Percentiles rank a stretch among this genome's conserved stretches.
These are phyloP conservation scores for Amblyopsis rosae DNA, from an alignment of 2,113 vertebrate genomes.

Conservation along the genomic window DNA sequence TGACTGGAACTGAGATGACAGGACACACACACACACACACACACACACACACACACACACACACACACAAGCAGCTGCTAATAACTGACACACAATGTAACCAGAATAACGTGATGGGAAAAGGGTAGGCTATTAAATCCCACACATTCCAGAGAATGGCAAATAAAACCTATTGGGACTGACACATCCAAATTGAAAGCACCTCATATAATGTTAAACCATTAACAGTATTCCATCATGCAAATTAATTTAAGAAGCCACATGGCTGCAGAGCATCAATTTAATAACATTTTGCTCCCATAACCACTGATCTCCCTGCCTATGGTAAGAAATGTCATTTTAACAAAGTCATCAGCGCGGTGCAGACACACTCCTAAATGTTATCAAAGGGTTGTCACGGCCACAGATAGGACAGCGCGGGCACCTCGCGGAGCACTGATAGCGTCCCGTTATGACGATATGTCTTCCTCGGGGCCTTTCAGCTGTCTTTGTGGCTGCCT, in stretches of 20 bases:
- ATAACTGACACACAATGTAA: constrained; percentile 19
- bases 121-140: constrained; percentile 33
- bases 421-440: constrained; percentile 30
- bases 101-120: constrained; percentile 18
- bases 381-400: constrained; percentile 58
- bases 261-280: constrained; percentile 49
- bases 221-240: constrained; percentile 55
- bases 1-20: background rate
- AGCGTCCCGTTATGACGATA: constrained; percentile 39
- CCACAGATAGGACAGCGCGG: constrained; percentile 38
- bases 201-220: constrained; percentile 54
- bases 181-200: constrained; percentile 50
- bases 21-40: background rate
- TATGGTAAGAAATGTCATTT: constrained; percentile 57
- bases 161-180: constrained; percentile 42
- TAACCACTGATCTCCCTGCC: constrained; percentile 51
- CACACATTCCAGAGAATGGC: constrained; percentile 42
- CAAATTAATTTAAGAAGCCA: constrained; percentile 48
- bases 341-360: constrained; percentile 45
- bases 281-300: constrained; percentile 58
- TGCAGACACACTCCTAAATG: constrained; percentile 30
- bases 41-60: background rate
- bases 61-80: background rate
- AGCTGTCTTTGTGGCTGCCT: constrained; percentile 18
- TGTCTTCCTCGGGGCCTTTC: constrained; percentile 36